Evolutionary conservation across 2,888 invertebrate species (phyloP).

Genomic region (Acrobasis consociella): DNA sequence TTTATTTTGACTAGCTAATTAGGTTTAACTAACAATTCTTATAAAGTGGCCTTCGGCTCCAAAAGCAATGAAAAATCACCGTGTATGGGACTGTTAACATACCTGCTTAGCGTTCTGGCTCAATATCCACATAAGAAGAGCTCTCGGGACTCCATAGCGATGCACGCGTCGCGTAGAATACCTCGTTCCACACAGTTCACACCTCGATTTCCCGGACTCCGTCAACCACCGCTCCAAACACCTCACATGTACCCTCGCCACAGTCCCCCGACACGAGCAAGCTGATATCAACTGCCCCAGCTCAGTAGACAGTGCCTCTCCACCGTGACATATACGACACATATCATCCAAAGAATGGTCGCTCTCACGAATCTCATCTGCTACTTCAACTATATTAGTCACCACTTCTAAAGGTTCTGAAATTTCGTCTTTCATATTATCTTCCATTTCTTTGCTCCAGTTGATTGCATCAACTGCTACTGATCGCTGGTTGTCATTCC

Average conservation of each 20-base stretch:
- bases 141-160: conserved; percentile 80
- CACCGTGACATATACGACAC: conserved; percentile 78
- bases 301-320: conserved; percentile 55
- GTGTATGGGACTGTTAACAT: conserved; percentile 27
- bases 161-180: conserved; percentile 86
- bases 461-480: conserved; percentile 48
- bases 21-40: too few relatives aligned
- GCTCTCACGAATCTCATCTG: conserved; percentile 47
- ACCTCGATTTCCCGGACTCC: conserved; percentile 86
- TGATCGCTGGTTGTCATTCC: conserved; percentile 33
- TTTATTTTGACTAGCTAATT: too few relatives aligned
- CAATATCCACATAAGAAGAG: conserved; percentile 84
- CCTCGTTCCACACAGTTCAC: conserved; percentile 88
- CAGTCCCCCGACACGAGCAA: conserved; percentile 83
- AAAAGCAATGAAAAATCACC: too few relatives aligned
- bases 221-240: conserved; percentile 90
- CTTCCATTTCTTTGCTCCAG: conserved; percentile 48
- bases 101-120: conserved; percentile 78
- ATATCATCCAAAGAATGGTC: conserved; percentile 65
- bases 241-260: conserved; percentile 87
- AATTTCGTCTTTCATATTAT: conserved; percentile 17
- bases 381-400: conserved; percentile 31
- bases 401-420: conserved; percentile 28
- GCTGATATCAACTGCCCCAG: conserved; percentile 68
- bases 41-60: too few relatives aligned